These are phyloP conservation scores for Emydocephalus ijimae DNA, from an alignment of 2,113 vertebrate species.

Conservation along the genomic window DNA sequence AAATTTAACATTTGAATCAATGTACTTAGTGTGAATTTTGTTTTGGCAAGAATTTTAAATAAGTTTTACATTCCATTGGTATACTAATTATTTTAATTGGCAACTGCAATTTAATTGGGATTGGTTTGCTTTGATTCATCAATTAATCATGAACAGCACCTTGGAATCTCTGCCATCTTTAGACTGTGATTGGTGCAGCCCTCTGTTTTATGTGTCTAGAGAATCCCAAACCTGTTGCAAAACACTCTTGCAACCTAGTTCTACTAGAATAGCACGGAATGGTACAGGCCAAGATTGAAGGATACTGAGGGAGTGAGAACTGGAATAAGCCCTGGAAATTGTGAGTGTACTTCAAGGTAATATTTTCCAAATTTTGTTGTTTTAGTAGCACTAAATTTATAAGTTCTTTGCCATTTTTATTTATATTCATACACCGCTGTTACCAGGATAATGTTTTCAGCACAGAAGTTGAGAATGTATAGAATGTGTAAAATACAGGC, in stretches of 20 bases:
- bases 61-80: not conserved
- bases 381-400: not conserved
- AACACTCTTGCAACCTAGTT: constrained; percentile 20
- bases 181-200: constrained; percentile 13
- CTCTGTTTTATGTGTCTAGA: constrained; percentile 25
- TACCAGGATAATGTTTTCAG: not conserved
- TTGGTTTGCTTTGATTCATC: not conserved
- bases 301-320: constrained; percentile 17
- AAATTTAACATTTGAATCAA: not conserved
- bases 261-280: constrained; percentile 2
- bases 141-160: not conserved
- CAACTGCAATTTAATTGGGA: not conserved
- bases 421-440: not conserved
- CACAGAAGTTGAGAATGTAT: not conserved
- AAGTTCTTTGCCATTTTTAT: constrained; percentile 1
- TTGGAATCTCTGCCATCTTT: constrained; percentile 18
- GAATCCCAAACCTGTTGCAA: constrained; percentile 16
- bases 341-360: constrained; percentile 23
- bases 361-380: constrained; percentile 2
- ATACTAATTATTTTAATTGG: not conserved
- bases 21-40: not conserved
- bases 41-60: not conserved
- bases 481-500: not conserved
- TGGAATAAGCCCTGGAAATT: constrained; percentile 26
- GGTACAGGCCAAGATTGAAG: not conserved